Evolutionary conservation across 2,797 vertebrate genomes (phyloP).

Genomic region (Chloroceryle inda): DNA sequence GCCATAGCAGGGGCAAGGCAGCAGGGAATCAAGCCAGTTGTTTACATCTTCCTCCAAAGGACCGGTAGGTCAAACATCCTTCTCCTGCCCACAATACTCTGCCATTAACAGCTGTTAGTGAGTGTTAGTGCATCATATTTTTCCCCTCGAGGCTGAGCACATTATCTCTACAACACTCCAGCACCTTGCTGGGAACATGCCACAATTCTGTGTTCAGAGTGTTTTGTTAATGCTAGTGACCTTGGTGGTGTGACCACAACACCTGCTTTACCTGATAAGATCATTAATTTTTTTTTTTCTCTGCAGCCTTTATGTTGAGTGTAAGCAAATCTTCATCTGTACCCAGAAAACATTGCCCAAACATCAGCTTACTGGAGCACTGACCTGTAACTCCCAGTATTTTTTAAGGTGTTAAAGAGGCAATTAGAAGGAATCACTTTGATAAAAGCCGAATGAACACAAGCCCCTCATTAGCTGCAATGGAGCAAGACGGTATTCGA

Average conservation of each 20-base stretch:
- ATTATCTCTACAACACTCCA: conserved; percentile 48
- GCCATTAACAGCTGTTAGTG: conserved; percentile 45
- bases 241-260: conserved; percentile 70
- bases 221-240: conserved; percentile 55
- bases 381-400: conserved; percentile 46
- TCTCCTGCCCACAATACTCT: conserved; percentile 8
- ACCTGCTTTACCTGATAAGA: conserved; percentile 75
- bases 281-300: conserved; percentile 53
- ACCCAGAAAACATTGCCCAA: not conserved
- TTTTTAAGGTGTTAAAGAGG: conserved; percentile 41
- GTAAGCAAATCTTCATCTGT: conserved; percentile 73
- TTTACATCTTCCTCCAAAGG: conserved; percentile 41
- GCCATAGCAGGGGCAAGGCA: not conserved
- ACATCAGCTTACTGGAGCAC: conserved; percentile 13
- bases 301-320: conserved; percentile 43
- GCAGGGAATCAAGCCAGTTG: conserved; percentile 35
- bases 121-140: conserved; percentile 34
- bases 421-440: conserved; percentile 59
- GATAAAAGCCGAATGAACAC: not conserved
- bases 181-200: conserved; percentile 44
- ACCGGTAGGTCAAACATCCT: conserved; percentile 43
- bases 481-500: not conserved
- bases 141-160: conserved; percentile 11
- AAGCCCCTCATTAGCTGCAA: conserved; percentile 10
- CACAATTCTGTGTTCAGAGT: conserved; percentile 8